Evolutionary conservation across 2,888 invertebrate species (phyloP).

Genomic region (Odontomyia ornata): DNA sequence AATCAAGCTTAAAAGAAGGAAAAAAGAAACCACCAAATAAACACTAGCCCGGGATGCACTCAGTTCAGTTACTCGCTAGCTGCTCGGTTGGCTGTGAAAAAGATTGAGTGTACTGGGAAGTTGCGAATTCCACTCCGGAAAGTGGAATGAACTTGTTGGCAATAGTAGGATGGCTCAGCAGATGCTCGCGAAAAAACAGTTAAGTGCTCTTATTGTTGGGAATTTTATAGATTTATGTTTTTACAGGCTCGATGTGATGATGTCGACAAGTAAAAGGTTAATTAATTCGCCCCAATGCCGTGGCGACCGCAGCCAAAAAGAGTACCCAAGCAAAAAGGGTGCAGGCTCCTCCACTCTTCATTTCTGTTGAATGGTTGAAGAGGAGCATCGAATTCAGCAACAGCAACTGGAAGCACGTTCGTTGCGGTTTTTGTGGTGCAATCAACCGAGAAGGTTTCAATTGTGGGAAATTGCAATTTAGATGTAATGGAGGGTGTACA

Average conservation of each 20-base stretch:
- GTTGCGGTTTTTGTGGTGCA: conserved; percentile 28
- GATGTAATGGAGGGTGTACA: neutral
- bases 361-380: no score
- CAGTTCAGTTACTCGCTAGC: no score
- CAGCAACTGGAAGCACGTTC: neutral
- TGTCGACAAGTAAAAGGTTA: conserved; percentile 32
- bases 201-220: conserved; percentile 21
- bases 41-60: neutral
- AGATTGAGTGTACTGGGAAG: neutral
- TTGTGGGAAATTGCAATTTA: conserved; percentile 24
- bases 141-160: conserved; percentile 28
- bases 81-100: neutral
- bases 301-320: neutral
- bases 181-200: neutral
- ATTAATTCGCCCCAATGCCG: conserved; percentile 33
- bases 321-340: neutral
- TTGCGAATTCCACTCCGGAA: neutral
- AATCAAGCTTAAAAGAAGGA: neutral
- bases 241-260: neutral
- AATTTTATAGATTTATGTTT: conserved; percentile 38
- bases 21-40: neutral
- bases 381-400: neutral
- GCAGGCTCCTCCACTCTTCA: no score
- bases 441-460: conserved; percentile 5
- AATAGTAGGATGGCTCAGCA: neutral